Base-by-base conservation (phyloP, 1,140 invertebrate species). In the Ctenoplectra terminalis region DNA sequence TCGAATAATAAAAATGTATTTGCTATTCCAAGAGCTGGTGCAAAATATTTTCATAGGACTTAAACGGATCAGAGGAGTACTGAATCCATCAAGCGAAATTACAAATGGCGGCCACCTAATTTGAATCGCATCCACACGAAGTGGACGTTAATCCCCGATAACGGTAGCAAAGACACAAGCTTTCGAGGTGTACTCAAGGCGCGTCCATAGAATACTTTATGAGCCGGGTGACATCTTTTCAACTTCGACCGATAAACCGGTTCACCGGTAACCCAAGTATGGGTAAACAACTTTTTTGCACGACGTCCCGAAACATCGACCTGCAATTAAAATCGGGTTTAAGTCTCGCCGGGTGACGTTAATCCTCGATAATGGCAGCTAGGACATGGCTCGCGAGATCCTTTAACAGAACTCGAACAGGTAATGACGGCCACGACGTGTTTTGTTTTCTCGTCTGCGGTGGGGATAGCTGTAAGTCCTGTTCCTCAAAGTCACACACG, bases 291-390 rank as follows among this genome's bases (percentile, higher is more conserved):
- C n/a, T 58, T 66, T 77, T 80, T 82, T 72, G 17, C 66, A 40
- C 31, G 1, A 26, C 50, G 31, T 26, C 61, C 60, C 67, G 61
- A 67, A 83, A 80, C 69, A 80, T 73, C 76, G 56, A 23, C n/a
- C 46, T 31, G 77, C 82, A 83, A 83, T 83, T 83, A 83, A 83
- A 83, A 81, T 69, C 46, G 29, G 61, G 70, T 77, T 81, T 73
- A 74, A 81, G 61, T 54, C 77, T 34, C 5, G 29, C 34, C 52
- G 75, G 34, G 40, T 73, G 82, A 83, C 82, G 82, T 66, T 83
- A 83, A 83, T 83, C 82, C 77, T 43, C 48, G 70, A 80, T 83
- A 83, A 74, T 80, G 50, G 31, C 63, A 26, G 77, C 50, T 71
- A 72, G 50, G 76, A 60, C 66, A 31, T 31, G 52, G 26, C 17